These are phyloP conservation scores for Leuciscus waleckii DNA, from an alignment of 2,797 vertebrate species.

Conservation along the genomic window DNA sequence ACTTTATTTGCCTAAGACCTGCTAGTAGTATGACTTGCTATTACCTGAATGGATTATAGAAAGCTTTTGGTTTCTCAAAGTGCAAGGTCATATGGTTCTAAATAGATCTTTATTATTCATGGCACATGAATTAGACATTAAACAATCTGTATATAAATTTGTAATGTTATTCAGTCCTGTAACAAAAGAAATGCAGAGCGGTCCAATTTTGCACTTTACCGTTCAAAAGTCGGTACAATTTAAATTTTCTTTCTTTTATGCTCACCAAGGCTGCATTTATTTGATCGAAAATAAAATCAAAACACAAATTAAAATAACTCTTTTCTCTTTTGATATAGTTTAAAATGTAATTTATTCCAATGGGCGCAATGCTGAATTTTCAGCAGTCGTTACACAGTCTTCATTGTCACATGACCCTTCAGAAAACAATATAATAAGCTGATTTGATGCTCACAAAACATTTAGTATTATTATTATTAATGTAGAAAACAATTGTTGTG, in stretches of 20 bases:
- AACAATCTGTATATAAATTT: background rate
- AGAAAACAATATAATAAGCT: background rate
- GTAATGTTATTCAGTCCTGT: background rate
- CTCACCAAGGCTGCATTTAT: background rate
- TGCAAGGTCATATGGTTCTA: background rate
- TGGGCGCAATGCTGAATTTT: background rate
- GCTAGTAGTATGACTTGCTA: background rate
- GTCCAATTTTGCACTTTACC: background rate
- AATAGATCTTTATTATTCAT: background rate
- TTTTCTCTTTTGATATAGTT: background rate
- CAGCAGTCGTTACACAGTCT: background rate
- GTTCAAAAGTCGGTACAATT: background rate
- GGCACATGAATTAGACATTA: background rate
- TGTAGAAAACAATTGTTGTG: background rate
- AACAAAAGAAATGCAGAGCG: background rate
- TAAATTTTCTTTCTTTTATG: background rate
- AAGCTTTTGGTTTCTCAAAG: constrained; percentile 13
- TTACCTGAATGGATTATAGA: background rate
- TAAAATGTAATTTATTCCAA: background rate
- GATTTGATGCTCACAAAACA: background rate
- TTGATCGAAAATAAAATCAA: background rate
- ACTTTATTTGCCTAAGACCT: background rate
- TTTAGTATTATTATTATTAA: too few relatives aligned
- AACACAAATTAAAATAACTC: background rate
- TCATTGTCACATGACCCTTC: background rate